These are phyloP conservation scores for Trichechus manatus DNA, from an alignment of 2,113 vertebrate species.

Conservation along the genomic window DNA sequence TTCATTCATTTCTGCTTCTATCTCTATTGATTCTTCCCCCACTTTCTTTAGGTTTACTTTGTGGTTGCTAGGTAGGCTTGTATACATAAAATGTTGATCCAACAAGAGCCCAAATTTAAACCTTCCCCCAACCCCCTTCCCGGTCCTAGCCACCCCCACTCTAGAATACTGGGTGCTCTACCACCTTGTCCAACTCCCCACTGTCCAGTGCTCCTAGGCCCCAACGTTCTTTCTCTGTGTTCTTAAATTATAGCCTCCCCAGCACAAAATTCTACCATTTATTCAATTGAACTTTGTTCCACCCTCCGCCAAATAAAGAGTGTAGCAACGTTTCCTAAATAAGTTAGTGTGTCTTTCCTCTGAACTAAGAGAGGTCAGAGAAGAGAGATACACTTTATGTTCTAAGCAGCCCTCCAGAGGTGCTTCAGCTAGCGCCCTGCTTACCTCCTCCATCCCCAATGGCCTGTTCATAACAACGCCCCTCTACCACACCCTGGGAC, in stretches of 20 bases:
- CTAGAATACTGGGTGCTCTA: background rate
- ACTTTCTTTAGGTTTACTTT: background rate
- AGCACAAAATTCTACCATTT: background rate
- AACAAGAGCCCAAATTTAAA: background rate
- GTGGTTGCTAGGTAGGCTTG: background rate
- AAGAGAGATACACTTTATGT: background rate
- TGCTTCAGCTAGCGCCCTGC: fast-evolving
- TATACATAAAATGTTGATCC: background rate
- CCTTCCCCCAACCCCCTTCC: too few species aligned
- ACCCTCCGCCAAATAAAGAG: background rate
- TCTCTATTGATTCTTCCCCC: background rate
- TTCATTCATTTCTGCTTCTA: background rate
- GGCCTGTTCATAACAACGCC: background rate
- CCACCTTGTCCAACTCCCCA: background rate
- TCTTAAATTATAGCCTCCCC: background rate
- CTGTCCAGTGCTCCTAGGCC: background rate
- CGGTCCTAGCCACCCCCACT: background rate
- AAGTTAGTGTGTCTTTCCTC: background rate
- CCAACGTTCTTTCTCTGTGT: background rate
- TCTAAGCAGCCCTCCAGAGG: background rate
- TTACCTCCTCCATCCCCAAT: background rate
- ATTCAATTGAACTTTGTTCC: background rate
- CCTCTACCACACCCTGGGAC: background rate
- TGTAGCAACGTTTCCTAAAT: background rate
- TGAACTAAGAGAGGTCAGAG: background rate